Conservation (phyloP, 2,113 vertebrate species). For the Romanogobio albipinnatus region DNA sequence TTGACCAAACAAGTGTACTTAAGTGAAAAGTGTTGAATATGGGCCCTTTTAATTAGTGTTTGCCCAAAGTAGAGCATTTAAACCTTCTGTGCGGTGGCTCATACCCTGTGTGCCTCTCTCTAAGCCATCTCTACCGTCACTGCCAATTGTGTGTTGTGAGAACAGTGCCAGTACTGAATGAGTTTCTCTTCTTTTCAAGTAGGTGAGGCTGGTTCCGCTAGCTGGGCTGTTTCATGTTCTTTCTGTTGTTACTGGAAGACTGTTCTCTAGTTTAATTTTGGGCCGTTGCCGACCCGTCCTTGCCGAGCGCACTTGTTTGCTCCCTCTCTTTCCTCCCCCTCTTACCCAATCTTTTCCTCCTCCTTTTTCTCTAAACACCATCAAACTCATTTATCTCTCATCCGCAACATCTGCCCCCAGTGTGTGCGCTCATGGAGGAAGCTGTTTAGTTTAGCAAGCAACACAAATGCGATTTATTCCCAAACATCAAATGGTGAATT, state of each 20-base stretch:
- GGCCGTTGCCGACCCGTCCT: conserved; percentile 49
- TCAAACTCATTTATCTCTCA: conserved; percentile 47
- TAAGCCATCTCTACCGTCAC: conserved; percentile 17
- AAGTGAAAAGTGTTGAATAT: conserved; percentile 9
- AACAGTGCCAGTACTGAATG: conserved; percentile 48
- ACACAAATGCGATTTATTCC: conserved; percentile 49
- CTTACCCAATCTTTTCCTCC: conserved; percentile 19
- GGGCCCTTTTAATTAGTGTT: background rate
- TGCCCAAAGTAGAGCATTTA: background rate
- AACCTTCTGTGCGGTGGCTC: background rate
- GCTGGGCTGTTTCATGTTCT: conserved; percentile 58
- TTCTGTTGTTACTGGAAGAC: conserved; percentile 60
- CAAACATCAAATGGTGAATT: conserved; percentile 38
- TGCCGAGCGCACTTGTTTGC: conserved; percentile 56
- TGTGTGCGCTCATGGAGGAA: conserved; percentile 48
- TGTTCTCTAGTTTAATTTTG: conserved; percentile 57
- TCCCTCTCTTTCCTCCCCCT: background rate
- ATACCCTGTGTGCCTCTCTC: conserved; percentile 8
- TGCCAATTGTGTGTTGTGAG: conserved; percentile 29
- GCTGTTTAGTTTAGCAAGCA: conserved; percentile 40
- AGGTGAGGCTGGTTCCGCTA: conserved; percentile 44
- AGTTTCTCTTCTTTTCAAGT: conserved; percentile 53
- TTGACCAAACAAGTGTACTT: background rate
- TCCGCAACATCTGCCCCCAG: conserved; percentile 53
- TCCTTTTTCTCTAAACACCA: conserved; percentile 44